Evolutionary conservation across 2,888 invertebrate species (phyloP).

Genomic region (Eilema griseolum): DNA sequence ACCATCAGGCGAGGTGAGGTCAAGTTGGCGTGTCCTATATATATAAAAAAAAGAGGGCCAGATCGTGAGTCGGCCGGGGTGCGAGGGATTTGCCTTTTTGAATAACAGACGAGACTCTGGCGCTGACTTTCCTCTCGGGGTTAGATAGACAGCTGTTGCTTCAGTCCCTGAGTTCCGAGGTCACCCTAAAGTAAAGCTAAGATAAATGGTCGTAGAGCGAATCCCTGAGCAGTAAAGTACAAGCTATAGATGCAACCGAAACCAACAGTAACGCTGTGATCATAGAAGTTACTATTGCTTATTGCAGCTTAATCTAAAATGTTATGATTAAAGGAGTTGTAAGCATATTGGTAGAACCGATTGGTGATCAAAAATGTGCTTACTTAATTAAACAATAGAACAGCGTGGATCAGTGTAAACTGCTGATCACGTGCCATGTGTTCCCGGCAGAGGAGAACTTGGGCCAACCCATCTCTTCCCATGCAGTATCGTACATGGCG

Average conservation of each 20-base stretch:
- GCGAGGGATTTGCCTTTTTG: no score
- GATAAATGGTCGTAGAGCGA: neutral
- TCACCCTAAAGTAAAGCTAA: no score
- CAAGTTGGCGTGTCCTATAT: no score
- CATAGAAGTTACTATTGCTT: neutral
- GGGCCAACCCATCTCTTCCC: no score
- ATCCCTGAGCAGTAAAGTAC: neutral
- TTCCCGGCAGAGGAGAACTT: no score
- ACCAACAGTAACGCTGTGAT: neutral
- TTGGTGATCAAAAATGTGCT: neutral
- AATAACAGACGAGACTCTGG: neutral
- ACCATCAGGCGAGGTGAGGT: no score
- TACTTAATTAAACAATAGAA: neutral
- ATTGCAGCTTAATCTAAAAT: neutral
- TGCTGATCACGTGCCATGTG: neutral
- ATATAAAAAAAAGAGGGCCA: no score
- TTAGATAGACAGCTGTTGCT: neutral
- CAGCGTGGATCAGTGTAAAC: neutral
- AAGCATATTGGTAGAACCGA: neutral
- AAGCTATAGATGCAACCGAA: neutral
- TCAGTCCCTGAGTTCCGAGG: no score
- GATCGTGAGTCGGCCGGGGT: no score
- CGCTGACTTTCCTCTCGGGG: neutral
- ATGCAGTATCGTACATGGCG: no score
- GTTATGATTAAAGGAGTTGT: neutral